These are phyloP conservation scores for Rhinophrynus dorsalis DNA, from an alignment of 2,797 vertebrate species.

Conservation along the genomic window DNA sequence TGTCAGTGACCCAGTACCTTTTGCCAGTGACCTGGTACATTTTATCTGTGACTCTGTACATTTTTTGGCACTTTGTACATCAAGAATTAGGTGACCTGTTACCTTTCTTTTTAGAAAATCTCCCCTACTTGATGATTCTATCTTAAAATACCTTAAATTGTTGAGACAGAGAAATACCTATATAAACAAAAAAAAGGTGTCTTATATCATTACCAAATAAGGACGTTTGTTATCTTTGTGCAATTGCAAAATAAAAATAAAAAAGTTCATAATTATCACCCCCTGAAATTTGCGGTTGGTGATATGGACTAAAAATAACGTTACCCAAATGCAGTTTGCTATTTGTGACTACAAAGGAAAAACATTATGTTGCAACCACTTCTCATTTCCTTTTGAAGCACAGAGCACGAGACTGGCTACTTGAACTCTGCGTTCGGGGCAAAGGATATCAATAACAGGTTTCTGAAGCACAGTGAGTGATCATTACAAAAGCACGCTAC, in stretches of 20 bases:
- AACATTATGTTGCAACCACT: conserved; percentile 32
- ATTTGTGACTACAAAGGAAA: conserved; percentile 42
- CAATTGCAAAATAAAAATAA: not conserved
- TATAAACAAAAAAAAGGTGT: too few species aligned
- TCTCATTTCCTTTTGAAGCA: conserved; percentile 33
- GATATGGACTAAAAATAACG: conserved; percentile 31
- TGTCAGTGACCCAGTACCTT: too few species aligned
- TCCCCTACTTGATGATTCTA: too few species aligned
- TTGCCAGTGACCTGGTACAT: too few species aligned
- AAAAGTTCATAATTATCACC: conserved; percentile 10
- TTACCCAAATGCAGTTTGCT: conserved; percentile 19
- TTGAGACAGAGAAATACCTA: too few species aligned
- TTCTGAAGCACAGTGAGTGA: not conserved
- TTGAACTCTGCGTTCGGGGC: not conserved
- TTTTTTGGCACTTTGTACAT: too few species aligned
- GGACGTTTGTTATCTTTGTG: not conserved
- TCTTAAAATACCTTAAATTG: too few species aligned
- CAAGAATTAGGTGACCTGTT: too few species aligned
- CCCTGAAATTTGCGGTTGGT: conserved; percentile 43
- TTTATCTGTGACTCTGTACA: too few species aligned
- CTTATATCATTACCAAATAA: too few species aligned
- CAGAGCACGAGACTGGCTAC: conserved; percentile 13
- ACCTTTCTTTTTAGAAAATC: too few species aligned
- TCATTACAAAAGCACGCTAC: not conserved
- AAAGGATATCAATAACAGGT: not conserved